These are phyloP conservation scores for Bombylius discolor DNA, from an alignment of 2,888 invertebrate species.

Conservation along the genomic window DNA sequence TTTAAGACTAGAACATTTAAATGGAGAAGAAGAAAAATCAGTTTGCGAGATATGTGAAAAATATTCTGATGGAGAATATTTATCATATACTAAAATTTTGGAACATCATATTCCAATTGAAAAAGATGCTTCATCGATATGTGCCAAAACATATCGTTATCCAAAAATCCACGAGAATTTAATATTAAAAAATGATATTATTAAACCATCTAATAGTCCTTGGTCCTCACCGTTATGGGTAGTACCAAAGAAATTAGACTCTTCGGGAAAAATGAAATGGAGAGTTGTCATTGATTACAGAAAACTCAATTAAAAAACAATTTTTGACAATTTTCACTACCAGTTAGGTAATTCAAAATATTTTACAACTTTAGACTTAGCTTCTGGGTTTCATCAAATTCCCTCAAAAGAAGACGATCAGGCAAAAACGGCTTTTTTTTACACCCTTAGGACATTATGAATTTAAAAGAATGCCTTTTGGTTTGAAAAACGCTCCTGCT, in stretches of 20 bases:
- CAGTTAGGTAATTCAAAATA: constrained; percentile 25
- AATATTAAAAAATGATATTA: constrained; percentile 21
- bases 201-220: constrained; percentile 17
- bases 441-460: constrained; percentile 22
- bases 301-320: not conserved
- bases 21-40: constrained; percentile 1
- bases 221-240: constrained; percentile 16
- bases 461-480: constrained; percentile 26
- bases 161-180: constrained; percentile 4
- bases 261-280: constrained; percentile 15
- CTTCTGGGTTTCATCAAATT: constrained; percentile 1
- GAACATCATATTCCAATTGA: constrained; percentile 3
- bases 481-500: constrained; percentile 9
- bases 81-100: not conserved
- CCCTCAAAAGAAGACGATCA: not conserved
- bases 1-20: constrained; percentile 3
- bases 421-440: constrained; percentile 27
- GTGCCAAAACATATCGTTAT: not conserved
- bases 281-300: not conserved
- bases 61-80: not conserved
- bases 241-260: constrained; percentile 24
- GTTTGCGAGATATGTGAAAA: constrained; percentile 1
- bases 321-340: constrained; percentile 6
- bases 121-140: not conserved
- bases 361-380: constrained; percentile 24